Evolutionary conservation across 1,140 invertebrate genomes (phyloP), one percentile per base, ranked within the genome.

Genomic region (Ceratina calcarata): DNA sequence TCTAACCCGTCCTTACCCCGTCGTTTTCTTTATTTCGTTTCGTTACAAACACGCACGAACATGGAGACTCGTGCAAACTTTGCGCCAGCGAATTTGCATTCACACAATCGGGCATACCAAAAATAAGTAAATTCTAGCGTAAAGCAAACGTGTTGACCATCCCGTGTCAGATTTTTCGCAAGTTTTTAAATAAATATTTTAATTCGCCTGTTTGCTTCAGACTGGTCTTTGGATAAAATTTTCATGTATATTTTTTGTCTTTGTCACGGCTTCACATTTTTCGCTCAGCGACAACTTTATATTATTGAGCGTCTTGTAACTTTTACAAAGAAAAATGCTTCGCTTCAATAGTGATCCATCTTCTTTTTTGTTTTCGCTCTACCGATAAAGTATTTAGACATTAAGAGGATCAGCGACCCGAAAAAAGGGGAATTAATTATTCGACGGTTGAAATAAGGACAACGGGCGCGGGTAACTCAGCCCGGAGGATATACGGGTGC

Each of bases 351-450:
- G n/a, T 16, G 15, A 60, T 71, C 32, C 22, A 12, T 60, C 69
- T 71, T 20, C 32, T 1, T 70, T 20, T 22, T 61, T 61, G 57
- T 22, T 24, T 13, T 37, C 32, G 13, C n/a, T 3, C 6, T 12
- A 16, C 13, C 16, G 58, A 27, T 61, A 16, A 62, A 65, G 15
- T 20, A 64, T 73, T 73, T 18, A 51, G 45, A 27, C 45, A 51
- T 27, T n/a, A 15, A 27, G 22, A 15, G 22, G 37, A 24, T 24
- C 16, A 45, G 22, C 22, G 16, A 18, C 1, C 20, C 8, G 64
- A 51, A 10, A 7, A 51, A n/a, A 53, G 15, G 60, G 12, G 24
- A 37, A 74, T 74, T 74, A 74, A 73, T 73, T 74, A 74, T 37
- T 74, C 24, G 18, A 32, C 37, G 58, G 58, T 27, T 37, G 27